Conservation (phyloP, 2,888 invertebrate genomes). For the Ochropleura plecta region DNA sequence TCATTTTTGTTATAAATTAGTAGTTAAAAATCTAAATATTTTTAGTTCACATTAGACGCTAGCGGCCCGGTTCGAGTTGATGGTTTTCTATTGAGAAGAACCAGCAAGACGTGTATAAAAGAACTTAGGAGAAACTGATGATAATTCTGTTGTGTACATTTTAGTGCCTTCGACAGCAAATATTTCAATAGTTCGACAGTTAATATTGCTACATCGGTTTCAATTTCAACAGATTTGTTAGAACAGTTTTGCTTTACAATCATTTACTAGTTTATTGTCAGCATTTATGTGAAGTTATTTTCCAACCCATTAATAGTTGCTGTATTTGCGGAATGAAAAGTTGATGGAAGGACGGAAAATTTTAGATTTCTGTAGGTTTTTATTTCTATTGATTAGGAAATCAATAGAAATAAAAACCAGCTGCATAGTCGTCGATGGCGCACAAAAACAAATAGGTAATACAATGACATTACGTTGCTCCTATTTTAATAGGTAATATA, state of each 20-base stretch:
- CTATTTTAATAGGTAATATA: background rate
- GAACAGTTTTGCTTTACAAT: constrained; percentile 34
- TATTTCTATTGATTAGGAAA: constrained; percentile 1
- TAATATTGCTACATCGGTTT: constrained; percentile 36
- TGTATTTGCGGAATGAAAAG: background rate
- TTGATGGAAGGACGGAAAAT: background rate
- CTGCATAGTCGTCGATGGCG: background rate
- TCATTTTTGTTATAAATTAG: background rate
- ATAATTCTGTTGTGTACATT: constrained; percentile 7
- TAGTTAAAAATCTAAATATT: background rate
- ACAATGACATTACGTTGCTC: background rate
- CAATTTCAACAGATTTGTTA: constrained; percentile 41
- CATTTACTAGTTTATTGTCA: constrained; percentile 6
- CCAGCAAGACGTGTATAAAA: background rate
- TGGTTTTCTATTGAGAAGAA: background rate
- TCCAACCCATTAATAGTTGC: background rate
- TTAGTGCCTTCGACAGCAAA: constrained; percentile 23
- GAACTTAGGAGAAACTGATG: background rate
- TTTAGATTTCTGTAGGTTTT: background rate
- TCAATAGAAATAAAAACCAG: background rate
- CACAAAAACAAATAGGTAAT: constrained; percentile 6
- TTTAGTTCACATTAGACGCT: background rate
- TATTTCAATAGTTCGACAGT: constrained; percentile 19
- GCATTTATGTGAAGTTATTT: background rate
- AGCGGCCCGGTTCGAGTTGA: background rate